Evolutionary conservation across 2,797 vertebrate genomes (phyloP), one percentile per base, ranked within the genome.

Genomic region (Betta splendens): DNA sequence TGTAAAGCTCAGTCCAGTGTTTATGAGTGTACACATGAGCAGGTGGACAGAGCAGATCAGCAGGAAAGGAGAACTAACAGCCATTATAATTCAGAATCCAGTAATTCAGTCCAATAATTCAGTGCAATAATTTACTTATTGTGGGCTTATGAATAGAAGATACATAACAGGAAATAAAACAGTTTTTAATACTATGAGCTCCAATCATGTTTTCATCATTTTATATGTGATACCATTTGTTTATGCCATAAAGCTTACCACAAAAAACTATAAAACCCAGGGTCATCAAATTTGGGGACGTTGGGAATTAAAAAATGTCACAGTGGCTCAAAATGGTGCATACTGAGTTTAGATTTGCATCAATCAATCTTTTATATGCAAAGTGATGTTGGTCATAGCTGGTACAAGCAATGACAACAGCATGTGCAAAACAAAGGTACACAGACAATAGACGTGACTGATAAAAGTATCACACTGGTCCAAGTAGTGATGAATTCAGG

Each of bases 401-500:
- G 5, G 16, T 9, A 37, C 16, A 36, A 9, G n/a, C 8, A 10
- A 33, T 5, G 13, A 33, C 32, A 15, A 37, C 17, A 36, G 16
- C 7, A 18, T 17, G 16, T 9, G 17, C n/a, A 16, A 16, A 9
- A n/a, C n/a, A 33, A 33, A 33, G 11, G 32, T 33, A 33, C 13
- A 33, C 15, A 33, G 7, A 33, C 32, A 15, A 6, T n/a, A 33
- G 15, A 33, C 33, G 1, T 33, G 13, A 2, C 8, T n/a, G 13
- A 33, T n/a, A 37, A n/a, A 66, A 45, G 37, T 33, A 28, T 25
- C 0, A 0, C 29, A 36, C 46, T 47, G 42, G 53, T 61, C 43
- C 21, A 38, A 38, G 47, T 33, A 39, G 54, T 67, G 58, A 74
- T 23, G 23, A 56, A 80, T 74, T 72, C 26, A 52, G 56, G 10